Evolutionary conservation across 2,113 vertebrate species (phyloP).

Genomic region (Ariopsis seemanni): DNA sequence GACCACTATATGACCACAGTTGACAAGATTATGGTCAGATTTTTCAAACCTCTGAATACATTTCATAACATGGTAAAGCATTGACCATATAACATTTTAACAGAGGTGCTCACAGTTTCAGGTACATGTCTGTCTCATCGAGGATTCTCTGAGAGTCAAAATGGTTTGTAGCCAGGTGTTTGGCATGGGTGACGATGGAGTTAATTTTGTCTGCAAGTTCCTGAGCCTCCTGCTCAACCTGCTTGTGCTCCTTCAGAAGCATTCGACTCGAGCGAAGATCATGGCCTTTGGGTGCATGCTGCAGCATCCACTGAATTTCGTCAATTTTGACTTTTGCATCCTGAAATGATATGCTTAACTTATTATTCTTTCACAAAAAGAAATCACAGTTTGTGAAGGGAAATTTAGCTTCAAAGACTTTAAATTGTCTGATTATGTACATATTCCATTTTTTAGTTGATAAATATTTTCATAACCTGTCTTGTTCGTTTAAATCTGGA

Average conservation of each 20-base stretch:
- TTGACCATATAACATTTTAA: background rate
- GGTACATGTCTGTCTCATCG: slow-evolving; percentile 79
- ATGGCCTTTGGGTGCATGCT: slow-evolving; percentile 71
- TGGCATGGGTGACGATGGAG: slow-evolving; percentile 76
- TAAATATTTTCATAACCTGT: background rate
- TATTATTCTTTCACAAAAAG: background rate
- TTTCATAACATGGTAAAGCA: background rate
- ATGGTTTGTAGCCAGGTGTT: slow-evolving; percentile 76
- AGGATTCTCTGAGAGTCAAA: slow-evolving; percentile 80
- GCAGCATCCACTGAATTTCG: slow-evolving; percentile 80
- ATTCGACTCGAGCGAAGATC: slow-evolving; percentile 78
- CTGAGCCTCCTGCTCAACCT: slow-evolving; percentile 78
- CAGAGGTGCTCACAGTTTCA: slow-evolving; percentile 71
- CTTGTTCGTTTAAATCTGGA: background rate
- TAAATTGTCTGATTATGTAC: background rate
- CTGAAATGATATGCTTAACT: slow-evolving; percentile 58
- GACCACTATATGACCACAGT: background rate
- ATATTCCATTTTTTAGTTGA: background rate
- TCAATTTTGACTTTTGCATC: slow-evolving; percentile 83
- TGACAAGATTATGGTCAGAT: slow-evolving; percentile 5
- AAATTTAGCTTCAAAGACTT: background rate
- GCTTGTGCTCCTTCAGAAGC: slow-evolving; percentile 80
- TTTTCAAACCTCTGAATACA: too few relatives aligned
- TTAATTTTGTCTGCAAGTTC: slow-evolving; percentile 84
- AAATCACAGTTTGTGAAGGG: background rate